Base-by-base conservation (phyloP, 1,140 invertebrate species). In the Acromyrmex charruanus region DNA sequence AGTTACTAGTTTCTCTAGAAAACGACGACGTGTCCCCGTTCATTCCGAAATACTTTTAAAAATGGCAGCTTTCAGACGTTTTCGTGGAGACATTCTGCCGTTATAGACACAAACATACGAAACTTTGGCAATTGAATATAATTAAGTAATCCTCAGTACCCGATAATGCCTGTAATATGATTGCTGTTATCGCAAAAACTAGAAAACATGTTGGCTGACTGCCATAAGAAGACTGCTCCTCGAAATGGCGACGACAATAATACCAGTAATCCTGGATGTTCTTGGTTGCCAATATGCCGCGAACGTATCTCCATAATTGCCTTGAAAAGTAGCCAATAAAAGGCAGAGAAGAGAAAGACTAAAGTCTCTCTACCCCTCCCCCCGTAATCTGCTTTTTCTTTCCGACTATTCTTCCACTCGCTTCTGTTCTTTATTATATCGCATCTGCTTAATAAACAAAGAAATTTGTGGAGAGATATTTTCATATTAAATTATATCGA, bases 51-150 rank as follows among this genome's bases (percentile, higher is more conserved):
- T 84, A 90, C 89, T 88, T 90, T 85, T 21, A 51, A 51, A 74
- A 77, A 90, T 49, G 21, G 53, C 31, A 65, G 39, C 31, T 61
- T 28, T 35, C 71, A 77, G 49, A 84, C 69, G 53, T 71, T 85
- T 35, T 28, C 65, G 35, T 4, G 35, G 66, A 74, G 66, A 31
- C 12, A 63, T 14, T 28, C 53, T 25, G 55, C 12, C 80, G 69
- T 75, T 84, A 84, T 63, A 75, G 55, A 63, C 35, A 58, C 80
- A 84, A 89, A 87, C 77, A 69, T 63, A 55, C 74, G 58, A 84
- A 95, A 95, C 93, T 95, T 95, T 94, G 91, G 91, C 94, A 94
- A 95, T 95, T 94, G 94, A 94, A 95, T 95, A 93, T 94, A 93
- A 95, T 94, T 93, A 93, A 93, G 93, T 90, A 93, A 94, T 92